phyloP scores from a whole-genome alignment of 2,797 vertebrate species.

The Perdix hodgsoniae region DNA sequence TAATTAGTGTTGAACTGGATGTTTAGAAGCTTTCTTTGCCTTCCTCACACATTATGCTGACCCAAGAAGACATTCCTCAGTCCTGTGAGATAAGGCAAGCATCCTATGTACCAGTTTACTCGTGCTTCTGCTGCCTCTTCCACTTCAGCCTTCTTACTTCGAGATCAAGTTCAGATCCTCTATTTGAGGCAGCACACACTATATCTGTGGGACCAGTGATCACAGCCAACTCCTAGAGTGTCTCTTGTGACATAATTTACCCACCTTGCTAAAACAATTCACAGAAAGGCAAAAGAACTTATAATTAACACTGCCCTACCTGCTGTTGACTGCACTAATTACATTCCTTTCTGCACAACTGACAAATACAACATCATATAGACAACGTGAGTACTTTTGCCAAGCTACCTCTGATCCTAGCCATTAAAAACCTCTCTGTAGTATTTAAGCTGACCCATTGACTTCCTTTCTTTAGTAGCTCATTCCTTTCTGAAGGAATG shows the following conservation, averaged over 20 bases:
- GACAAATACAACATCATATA: not conserved
- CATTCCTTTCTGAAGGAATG: not conserved
- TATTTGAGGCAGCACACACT: not conserved
- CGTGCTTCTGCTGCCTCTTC: not conserved
- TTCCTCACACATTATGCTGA: not conserved
- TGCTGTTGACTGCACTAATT: constrained; percentile 2
- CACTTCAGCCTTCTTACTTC: not conserved
- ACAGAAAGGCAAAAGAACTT: not conserved
- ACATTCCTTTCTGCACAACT: not conserved
- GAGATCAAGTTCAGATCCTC: not conserved
- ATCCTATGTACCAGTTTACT: not conserved
- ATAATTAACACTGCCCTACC: not conserved
- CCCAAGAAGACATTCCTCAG: fast-evolving
- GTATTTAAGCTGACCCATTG: not conserved
- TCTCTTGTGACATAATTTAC: not conserved
- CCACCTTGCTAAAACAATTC: constrained; percentile 10
- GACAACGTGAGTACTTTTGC: not conserved
- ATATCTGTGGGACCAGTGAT: not conserved
- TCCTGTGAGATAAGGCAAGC: not conserved
- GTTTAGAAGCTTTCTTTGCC: not conserved
- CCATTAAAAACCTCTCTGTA: not conserved
- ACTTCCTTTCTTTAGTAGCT: not conserved
- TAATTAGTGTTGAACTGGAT: not conserved
- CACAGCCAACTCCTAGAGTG: not conserved
- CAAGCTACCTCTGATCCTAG: not conserved